phyloP scores from a whole-genome alignment of 1,140 invertebrate genomes.

The Phenacoccus solenopsis region DNA sequence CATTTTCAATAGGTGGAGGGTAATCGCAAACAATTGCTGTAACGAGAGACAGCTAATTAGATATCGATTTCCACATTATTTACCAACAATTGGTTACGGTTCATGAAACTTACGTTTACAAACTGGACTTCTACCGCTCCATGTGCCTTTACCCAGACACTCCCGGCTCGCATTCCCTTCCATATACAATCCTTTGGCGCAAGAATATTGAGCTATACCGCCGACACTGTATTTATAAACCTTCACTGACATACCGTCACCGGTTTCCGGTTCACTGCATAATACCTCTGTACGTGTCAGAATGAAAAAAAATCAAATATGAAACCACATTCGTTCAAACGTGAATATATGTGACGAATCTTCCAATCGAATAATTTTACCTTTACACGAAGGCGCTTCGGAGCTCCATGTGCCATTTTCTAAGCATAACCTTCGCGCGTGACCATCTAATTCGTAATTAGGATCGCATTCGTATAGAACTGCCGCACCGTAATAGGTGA shows the following conservation, averaged over 20 bases:
- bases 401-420: conserved; percentile 82
- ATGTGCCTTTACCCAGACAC: conserved; percentile 64
- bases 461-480: conserved; percentile 70
- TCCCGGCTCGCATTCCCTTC: conserved; percentile 62
- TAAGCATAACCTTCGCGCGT: conserved; percentile 62
- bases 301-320: too few species aligned
- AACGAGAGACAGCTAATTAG: conserved; percentile 19
- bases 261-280: conserved; percentile 52
- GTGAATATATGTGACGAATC: too few species aligned
- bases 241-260: conserved; percentile 42
- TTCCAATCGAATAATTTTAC: conserved; percentile 33
- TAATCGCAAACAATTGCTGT: conserved; percentile 69
- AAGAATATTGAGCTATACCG: conserved; percentile 63
- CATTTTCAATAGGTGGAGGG: conserved; percentile 65
- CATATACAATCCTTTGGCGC: conserved; percentile 63
- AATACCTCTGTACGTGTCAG: conserved; percentile 51
- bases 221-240: conserved; percentile 56
- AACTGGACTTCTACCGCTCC: conserved; percentile 61
- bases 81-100: too few species aligned
- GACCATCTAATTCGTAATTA: conserved; percentile 70
- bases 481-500: conserved; percentile 71
- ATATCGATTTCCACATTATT: conserved; percentile 4
- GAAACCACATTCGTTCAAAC: too few species aligned
- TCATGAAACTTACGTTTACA: conserved; percentile 58
- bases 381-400: conserved; percentile 58